Evolutionary conservation across 1,140 invertebrate species (phyloP), one percentile per base, ranked within the genome.

Genomic region (Sogatella furcifera): DNA sequence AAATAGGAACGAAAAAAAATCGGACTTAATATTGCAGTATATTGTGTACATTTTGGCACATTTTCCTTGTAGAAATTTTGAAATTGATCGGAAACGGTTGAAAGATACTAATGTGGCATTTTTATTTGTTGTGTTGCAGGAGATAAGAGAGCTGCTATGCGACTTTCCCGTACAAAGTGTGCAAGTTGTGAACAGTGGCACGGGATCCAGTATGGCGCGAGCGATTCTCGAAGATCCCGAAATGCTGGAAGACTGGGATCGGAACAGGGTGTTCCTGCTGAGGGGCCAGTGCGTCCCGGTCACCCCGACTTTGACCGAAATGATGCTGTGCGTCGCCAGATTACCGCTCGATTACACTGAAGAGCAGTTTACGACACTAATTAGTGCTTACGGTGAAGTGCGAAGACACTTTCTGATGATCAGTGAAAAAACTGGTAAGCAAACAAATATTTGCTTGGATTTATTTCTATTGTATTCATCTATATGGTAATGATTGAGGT

Each of bases 261-360:
- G 66, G 44, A 66, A 72, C 24, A 64, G 68, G 14, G 63, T 69
- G 8, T 74, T 74, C 56, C 67, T 69, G 11, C 64, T 76, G 13
- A 63, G 75, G n/a, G 74, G 74, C 17, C 74, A 77, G 65, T 65
- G 73, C 34, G 69, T 77, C 13, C 70, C 73, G 58, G 70, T 80
- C 41, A 67, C 68, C 14, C 71, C 77, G 5, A 76, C 76, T 21
- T 71, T 72, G 22, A 79, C 76, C 13, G 77, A 81, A 58, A 76
- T 76, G 64, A 70, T 81, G 56, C 68, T 83, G 5, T 82, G 80
- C 66, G 70, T 82, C 4, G 78, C 78, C 9, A 71, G 80, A 41
- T 68, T 82, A 14, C 80, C 81, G 0, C 60, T 71, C 0, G 67
- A 69, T 38, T 76, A 74, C 62, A 74, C 70, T 0, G 78, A 81